phyloP scores from a whole-genome alignment of 30 jellyfish, hydroid and myxozoan genomes.

The Pseudorhiza aurosa region DNA sequence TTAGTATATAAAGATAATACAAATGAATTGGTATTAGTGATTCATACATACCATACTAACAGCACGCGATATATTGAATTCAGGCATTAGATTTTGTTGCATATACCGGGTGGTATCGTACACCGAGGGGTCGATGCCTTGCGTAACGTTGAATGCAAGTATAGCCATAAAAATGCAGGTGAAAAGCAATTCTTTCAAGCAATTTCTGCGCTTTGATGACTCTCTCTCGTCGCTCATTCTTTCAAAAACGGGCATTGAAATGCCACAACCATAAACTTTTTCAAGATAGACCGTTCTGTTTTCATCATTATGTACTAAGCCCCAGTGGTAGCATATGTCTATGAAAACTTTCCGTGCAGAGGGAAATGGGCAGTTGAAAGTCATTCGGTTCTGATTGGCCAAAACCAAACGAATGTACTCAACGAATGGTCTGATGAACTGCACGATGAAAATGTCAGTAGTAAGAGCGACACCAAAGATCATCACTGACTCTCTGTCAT shows the following conservation, averaged over 20 bases:
- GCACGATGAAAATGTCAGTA: background rate
- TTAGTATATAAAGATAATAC: no score
- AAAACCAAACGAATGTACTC: background rate
- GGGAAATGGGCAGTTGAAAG: background rate
- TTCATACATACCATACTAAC: background rate
- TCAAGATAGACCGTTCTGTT: slow-evolving; percentile 4
- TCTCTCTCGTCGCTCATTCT: background rate
- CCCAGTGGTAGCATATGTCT: background rate
- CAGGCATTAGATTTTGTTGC: background rate
- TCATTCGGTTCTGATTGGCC: background rate
- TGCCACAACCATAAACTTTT: background rate
- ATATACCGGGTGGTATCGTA: background rate
- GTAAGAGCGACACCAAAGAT: background rate
- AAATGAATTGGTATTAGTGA: no score
- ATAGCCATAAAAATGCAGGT: background rate
- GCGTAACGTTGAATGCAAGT: background rate
- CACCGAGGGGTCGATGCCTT: background rate
- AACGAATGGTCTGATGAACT: background rate
- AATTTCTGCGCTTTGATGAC: background rate
- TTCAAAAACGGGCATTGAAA: background rate
- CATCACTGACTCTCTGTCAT: background rate
- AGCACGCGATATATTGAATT: background rate
- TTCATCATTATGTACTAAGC: background rate
- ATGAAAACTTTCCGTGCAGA: slow-evolving; percentile 1
- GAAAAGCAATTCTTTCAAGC: background rate